Conservation (phyloP, 2,797 vertebrate genomes). For the Betta splendens region DNA sequence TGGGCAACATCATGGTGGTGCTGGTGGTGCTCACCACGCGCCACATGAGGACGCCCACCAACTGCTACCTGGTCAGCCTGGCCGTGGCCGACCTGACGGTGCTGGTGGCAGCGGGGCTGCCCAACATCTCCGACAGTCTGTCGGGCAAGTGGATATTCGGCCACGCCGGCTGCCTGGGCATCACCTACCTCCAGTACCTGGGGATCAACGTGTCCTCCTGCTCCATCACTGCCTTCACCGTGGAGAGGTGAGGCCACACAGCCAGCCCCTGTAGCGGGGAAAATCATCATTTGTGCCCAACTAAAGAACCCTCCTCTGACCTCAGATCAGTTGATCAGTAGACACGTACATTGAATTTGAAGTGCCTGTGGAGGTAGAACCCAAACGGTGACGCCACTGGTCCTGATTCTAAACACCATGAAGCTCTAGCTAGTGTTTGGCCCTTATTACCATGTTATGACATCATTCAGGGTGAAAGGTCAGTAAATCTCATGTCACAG, state of each 20-base stretch:
- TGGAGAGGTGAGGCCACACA: constrained; percentile 80
- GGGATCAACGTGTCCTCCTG: constrained; percentile 88
- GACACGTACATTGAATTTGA: too few relatives aligned
- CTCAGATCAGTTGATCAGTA: too few relatives aligned
- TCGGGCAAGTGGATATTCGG: constrained; percentile 84
- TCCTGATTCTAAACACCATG: too few relatives aligned
- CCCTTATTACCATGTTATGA: too few relatives aligned
- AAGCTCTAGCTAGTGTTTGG: too few relatives aligned
- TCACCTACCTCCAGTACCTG: constrained; percentile 88
- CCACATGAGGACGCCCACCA: constrained; percentile 86
- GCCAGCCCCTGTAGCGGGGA: too few relatives aligned
- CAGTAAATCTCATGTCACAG: too few relatives aligned
- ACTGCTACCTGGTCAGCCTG: constrained; percentile 87
- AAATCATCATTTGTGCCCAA: too few relatives aligned
- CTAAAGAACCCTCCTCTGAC: too few relatives aligned
- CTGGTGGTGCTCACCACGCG: constrained; percentile 83
- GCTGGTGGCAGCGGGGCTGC: constrained; percentile 83
- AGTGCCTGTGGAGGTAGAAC: too few relatives aligned
- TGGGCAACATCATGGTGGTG: constrained; percentile 87
- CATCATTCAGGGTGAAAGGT: too few relatives aligned
- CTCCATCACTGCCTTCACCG: constrained; percentile 86
- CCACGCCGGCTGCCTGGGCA: constrained; percentile 80
- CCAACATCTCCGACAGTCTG: constrained; percentile 84
- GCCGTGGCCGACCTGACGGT: constrained; percentile 85
- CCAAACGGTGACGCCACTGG: too few relatives aligned